Evolutionary conservation across 1,140 invertebrate species (phyloP).

Genomic region (Dendroctonus ponderosae): DNA sequence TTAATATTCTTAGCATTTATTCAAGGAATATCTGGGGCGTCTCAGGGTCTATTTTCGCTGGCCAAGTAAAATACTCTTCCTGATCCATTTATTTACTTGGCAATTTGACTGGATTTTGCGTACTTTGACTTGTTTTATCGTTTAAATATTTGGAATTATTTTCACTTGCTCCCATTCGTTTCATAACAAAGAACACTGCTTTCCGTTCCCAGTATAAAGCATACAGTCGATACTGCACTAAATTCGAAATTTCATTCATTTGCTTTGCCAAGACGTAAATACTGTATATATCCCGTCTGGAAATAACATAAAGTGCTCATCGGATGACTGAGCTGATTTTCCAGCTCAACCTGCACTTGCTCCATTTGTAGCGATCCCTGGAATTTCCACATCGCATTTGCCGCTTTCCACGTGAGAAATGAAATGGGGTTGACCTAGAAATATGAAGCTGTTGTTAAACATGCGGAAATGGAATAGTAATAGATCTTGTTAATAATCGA

Average conservation of each 20-base stretch:
- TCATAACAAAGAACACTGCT: too few relatives aligned
- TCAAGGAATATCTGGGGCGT: too few relatives aligned
- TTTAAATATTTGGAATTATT: too few relatives aligned
- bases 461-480: too few relatives aligned
- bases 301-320: slow-evolving; percentile 13
- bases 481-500: too few relatives aligned
- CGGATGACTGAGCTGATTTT: slow-evolving; percentile 15
- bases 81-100: too few relatives aligned
- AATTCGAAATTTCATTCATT: not conserved
- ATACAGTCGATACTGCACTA: not conserved
- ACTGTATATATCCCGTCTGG: slow-evolving; percentile 2
- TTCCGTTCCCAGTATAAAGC: not conserved
- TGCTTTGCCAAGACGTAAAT: not conserved
- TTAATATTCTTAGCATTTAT: too few relatives aligned
- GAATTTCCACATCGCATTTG: slow-evolving; percentile 23
- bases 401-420: slow-evolving; percentile 25
- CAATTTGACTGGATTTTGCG: too few relatives aligned
- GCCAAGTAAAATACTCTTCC: too few relatives aligned
- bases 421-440: slow-evolving; percentile 27
- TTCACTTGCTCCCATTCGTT: too few relatives aligned
- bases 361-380: slow-evolving; percentile 15
- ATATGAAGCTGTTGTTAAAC: not conserved
- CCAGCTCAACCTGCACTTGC: slow-evolving; percentile 5
- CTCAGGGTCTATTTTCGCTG: too few relatives aligned
- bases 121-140: too few relatives aligned